phyloP scores from a whole-genome alignment of 2,797 vertebrate species.

The Margarornis squamiger region DNA sequence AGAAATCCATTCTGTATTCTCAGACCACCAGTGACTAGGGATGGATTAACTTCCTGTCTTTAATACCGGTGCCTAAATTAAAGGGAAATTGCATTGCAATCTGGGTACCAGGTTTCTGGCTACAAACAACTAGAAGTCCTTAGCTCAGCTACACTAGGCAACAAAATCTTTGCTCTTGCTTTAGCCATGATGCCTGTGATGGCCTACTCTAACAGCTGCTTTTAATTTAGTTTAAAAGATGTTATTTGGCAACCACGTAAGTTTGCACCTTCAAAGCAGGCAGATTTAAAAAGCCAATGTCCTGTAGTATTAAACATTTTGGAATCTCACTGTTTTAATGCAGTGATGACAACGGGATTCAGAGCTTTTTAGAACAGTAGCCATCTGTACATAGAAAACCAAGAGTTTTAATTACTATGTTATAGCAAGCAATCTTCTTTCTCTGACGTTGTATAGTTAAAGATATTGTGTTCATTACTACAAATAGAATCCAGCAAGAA shows the following conservation, averaged over 20 bases:
- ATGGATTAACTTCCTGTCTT: slow-evolving; percentile 85
- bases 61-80: slow-evolving; percentile 77
- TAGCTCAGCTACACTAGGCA: slow-evolving; percentile 35
- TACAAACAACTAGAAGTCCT: slow-evolving; percentile 71
- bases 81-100: slow-evolving; percentile 83
- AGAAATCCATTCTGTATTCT: slow-evolving; percentile 78
- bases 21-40: slow-evolving; percentile 79
- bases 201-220: slow-evolving; percentile 48
- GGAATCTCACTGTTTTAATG: neutral
- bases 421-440: neutral
- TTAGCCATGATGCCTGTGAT: slow-evolving; percentile 18
- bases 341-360: slow-evolving; percentile 4
- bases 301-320: slow-evolving; percentile 18
- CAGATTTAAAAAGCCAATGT: slow-evolving; percentile 23
- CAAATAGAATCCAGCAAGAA: neutral
- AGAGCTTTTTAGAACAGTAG: slow-evolving; percentile 4
- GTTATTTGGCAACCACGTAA: slow-evolving; percentile 40
- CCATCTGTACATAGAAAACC: neutral
- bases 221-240: slow-evolving; percentile 70
- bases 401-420: neutral
- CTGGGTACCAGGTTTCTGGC: slow-evolving; percentile 73
- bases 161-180: slow-evolving; percentile 22
- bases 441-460: neutral
- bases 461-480: neutral
- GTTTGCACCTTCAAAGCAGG: slow-evolving; percentile 58